These are phyloP conservation scores for Myripristis murdjan DNA, from an alignment of 2,797 vertebrate species.

Conservation along the genomic window DNA sequence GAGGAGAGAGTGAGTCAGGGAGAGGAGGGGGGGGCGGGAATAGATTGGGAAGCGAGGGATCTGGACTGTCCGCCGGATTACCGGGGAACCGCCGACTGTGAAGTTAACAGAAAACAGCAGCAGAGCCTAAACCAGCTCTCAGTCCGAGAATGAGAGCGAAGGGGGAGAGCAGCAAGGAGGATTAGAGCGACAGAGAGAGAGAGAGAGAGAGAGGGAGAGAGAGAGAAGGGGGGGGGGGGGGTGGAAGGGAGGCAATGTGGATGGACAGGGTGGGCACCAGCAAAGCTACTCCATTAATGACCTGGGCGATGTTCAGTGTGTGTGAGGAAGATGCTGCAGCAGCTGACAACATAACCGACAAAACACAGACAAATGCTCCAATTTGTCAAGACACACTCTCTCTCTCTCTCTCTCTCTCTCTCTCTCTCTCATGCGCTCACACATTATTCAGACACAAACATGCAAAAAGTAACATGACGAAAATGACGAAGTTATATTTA, in stretches of 20 bases:
- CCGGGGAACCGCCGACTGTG: slow-evolving; percentile 47
- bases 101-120: slow-evolving; percentile 66
- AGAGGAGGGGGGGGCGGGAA: slow-evolving; percentile 26
- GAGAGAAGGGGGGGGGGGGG: slow-evolving; percentile 3
- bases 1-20: not conserved
- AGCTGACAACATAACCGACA: slow-evolving; percentile 15
- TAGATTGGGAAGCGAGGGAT: slow-evolving; percentile 27
- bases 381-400: not conserved
- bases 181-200: slow-evolving; percentile 64
- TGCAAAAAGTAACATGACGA: slow-evolving; percentile 38
- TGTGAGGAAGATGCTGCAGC: slow-evolving; percentile 30
- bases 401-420: not conserved
- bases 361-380: slow-evolving; percentile 30
- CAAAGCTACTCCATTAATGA: slow-evolving; percentile 63
- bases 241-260: slow-evolving; percentile 36
- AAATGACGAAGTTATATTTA: slow-evolving; percentile 21
- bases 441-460: slow-evolving; percentile 21
- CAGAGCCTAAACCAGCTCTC: slow-evolving; percentile 57
- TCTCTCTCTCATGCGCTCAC: not conserved
- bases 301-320: slow-evolving; percentile 57
- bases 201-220: slow-evolving; percentile 9
- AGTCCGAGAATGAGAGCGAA: slow-evolving; percentile 14
- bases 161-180: slow-evolving; percentile 50
- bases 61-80: slow-evolving; percentile 68
- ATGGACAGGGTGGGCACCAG: slow-evolving; percentile 52